Evolutionary conservation across 2,888 invertebrate species (phyloP), one percentile per base, ranked within the genome.

Genomic region (Orchesella flavescens): DNA sequence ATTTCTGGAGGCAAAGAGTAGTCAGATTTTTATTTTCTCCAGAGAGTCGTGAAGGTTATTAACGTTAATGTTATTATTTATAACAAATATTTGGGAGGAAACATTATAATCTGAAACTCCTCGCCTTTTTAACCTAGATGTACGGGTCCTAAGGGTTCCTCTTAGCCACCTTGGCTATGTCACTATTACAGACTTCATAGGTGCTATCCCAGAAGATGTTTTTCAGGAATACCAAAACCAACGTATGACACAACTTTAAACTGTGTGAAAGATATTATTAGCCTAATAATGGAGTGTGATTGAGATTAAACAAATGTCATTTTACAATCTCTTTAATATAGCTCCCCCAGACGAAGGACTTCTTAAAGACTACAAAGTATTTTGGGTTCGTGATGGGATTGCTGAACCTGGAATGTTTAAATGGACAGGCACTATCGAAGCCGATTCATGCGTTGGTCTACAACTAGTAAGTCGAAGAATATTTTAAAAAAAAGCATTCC

Each of bases 341-440:
- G 86, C 65, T 9, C 77, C 75, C 5, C 84, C 86, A 0, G 86
- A 86, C 24, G 75, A 74, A 13, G 76, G 76, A 21, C 46, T 86
- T n/a, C 9, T 78, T 3, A 86, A 86, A 72, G 84, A 86, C 55
- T 63, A 79, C 24, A 86, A 86, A 55, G 82, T 84, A 15, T 82
- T 86, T 13, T 86, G 86, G 86, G 72, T 82, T n/a, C 49, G 46
- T 13, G 84, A 86, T 71, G 86, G 86, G 1, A 84, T 86, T 49
- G 82, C 82, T 10, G 86, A 86, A 23, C 79, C 83, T 7, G 86
- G 84, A 19, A 69, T 53, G 0, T 76, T 82, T 46, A 86, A 84
- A 34, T 86, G 86, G 86, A 65, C 71, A 10, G 86, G 86, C 0
- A 15, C 24, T 1, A 65, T 86, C 43, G 79, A 82, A 7, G 72